Conservation (phyloP, 2,888 invertebrate genomes). For the Nipponacmea schrenckii region DNA sequence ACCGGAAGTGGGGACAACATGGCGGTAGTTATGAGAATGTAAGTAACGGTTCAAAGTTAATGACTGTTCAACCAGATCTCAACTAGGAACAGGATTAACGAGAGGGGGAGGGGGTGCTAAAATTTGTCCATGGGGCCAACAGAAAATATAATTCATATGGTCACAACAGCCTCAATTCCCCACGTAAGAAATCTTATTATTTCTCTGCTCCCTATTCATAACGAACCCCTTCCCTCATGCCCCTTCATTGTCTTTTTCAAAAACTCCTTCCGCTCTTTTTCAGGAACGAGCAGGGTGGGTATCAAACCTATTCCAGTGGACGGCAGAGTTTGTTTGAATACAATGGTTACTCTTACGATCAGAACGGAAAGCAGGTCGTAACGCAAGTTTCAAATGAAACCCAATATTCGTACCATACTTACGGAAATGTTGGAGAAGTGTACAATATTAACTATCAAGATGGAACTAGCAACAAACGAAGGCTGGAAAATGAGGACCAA, state of each 20-base stretch:
- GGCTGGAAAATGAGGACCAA: constrained; percentile 17
- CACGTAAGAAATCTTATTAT: no score
- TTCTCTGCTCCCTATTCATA: no score
- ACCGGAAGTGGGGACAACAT: background rate
- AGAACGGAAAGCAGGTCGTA: constrained; percentile 6
- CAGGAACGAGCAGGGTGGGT: constrained; percentile 15
- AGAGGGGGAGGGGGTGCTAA: no score
- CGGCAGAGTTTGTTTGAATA: constrained; percentile 6
- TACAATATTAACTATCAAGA: constrained; percentile 12
- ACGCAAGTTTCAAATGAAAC: constrained; percentile 8
- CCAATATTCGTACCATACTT: constrained; percentile 16
- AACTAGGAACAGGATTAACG: no score
- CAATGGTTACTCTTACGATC: constrained; percentile 17
- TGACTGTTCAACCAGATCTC: no score
- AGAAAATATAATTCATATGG: no score
- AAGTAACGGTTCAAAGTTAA: background rate
- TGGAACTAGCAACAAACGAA: constrained; percentile 11
- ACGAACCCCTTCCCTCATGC: background rate
- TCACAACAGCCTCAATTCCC: no score
- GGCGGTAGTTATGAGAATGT: background rate
- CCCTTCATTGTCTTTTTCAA: background rate
- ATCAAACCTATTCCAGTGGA: constrained; percentile 7
- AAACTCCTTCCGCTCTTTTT: background rate
- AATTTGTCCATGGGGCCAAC: no score
- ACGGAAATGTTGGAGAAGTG: constrained; percentile 8